Evolutionary conservation across 1,140 invertebrate species (phyloP), one percentile per base, ranked within the genome.

Genomic region (Laodelphax striatellus): DNA sequence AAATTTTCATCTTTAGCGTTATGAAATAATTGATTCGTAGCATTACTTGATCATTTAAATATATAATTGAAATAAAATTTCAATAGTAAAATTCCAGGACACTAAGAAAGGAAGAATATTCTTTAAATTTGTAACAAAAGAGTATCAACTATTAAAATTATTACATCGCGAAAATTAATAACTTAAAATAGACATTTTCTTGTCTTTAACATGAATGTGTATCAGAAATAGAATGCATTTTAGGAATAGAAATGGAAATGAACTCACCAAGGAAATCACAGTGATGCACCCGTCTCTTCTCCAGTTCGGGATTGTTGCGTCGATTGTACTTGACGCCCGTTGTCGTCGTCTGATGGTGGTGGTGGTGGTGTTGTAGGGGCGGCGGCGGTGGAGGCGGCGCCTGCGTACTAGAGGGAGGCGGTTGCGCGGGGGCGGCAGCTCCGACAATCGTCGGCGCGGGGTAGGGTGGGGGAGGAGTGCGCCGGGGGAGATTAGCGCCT

Each of bases 261-360:
- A 13, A 75, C 79, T 83, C 77, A 94, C 94, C 90, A 68, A 91
- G 84, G 74, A 92, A 97, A 78, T 94, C 88, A 77, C 94, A 97
- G 73, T 92, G 92, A 73, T 97, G 94, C 64, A 96, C 92, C 69
- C 94, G 75, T 65, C 94, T 78, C 73, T 95, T 96, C 73, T 97
- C 94, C 62, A 97, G 74, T 72, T 97, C 94, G 0, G 94, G 94
- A 75, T 97, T 97, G 73, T 97, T 97, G 67, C 93, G 81, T 63
- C 94, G 80, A 76, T 97, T 96, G 77, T 94, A 95, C 70, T 85
- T 86, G 44, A 65, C 71, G 34, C 34, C 34, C 3, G 34, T 38
- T 3, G 34, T 9, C 17, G 68, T 69, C 14, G 62, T 67, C 63
- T 62, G 71, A 64, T 69, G 73, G 52, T 65, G 74, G 41, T 69